Evolutionary conservation across 92 coral and sea anemone species (phyloP), one percentile per base, ranked within the genome.

Genomic region (Porites evermanni): DNA sequence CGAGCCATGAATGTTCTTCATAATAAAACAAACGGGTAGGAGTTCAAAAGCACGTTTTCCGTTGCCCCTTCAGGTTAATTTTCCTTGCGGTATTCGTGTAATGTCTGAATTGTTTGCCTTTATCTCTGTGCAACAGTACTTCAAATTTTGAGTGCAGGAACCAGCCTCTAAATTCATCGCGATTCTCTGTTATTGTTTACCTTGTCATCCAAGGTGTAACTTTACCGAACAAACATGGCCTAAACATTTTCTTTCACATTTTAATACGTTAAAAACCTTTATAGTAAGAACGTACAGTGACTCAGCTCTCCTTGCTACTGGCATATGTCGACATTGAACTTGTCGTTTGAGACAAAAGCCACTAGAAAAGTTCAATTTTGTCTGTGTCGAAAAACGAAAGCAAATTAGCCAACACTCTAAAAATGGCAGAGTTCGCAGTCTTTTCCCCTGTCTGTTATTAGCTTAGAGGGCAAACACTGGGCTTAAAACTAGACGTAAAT

Each of bases 21-120:
- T 58, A 61, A 47, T 72, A 83, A 47, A 61, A 26, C 72, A 64
- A 64, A 52, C 80, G 70, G 80, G 80, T 51, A 51, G 80, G 79
- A 83, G 87, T 29, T 67, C 87, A 83, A 79, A 38, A 83, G 80
- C 87, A 52, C 87, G 74, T 64, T 73, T 83, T 83, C 80, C 87
- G 80, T 83, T 83, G 64, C 65, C 74, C 26, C 87, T 83, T 74
- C 72, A 51, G 72, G 63, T 63, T 53, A 65, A 44, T 83, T 73
- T 83, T 47, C 50, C 53, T 47, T 64, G 87, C 64, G 87, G 87
- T 64, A 74, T 83, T 83, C 79, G 58, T 53, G 73, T 74, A 24
- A 72, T 83, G 63, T 51, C 24, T 58, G 68, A 6, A 32, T 47
- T 44, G 21, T 74, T 73, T 64, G 53, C 16, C 63, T 51, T 74